Percentiles rank a stretch among this genome's conserved stretches.
Conservation (phyloP, 2,888 invertebrate genomes). For the Cephonodes hylas region DNA sequence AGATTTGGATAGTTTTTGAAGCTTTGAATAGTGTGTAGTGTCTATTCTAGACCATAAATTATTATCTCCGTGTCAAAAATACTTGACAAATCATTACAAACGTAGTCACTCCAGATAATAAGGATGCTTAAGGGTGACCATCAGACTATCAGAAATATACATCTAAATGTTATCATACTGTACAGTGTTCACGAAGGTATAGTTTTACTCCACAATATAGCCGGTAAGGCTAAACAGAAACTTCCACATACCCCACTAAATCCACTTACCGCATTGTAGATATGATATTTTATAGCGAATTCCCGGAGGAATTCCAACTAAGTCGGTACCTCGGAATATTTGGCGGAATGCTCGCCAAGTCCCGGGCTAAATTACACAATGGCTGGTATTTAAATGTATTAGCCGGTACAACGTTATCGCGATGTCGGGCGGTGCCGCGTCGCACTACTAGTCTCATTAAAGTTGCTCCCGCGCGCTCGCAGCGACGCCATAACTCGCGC, state of each 20-base stretch:
- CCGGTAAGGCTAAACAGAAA: not conserved
- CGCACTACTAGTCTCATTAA: slow-evolving; percentile 6
- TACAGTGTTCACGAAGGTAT: not conserved
- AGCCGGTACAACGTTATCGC: slow-evolving; percentile 23
- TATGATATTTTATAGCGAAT: slow-evolving; percentile 6
- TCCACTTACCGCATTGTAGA: not conserved
- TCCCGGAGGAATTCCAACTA: not conserved
- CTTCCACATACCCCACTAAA: not conserved
- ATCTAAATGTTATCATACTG: too few relatives aligned
- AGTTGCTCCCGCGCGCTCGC: not conserved
- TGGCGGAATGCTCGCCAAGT: slow-evolving; percentile 19
- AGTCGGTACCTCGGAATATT: slow-evolving; percentile 12
- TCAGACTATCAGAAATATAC: too few relatives aligned
- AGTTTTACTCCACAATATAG: not conserved
- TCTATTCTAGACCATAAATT: too few relatives aligned
- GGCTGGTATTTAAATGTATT: slow-evolving; percentile 28
- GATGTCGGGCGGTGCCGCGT: slow-evolving; percentile 12
- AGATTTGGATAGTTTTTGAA: too few relatives aligned
- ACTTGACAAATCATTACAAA: too few relatives aligned
- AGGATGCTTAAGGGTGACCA: too few relatives aligned
- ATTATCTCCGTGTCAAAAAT: too few relatives aligned
- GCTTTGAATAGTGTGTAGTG: not conserved
- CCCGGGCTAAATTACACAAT: slow-evolving; percentile 23
- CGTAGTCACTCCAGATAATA: too few relatives aligned
- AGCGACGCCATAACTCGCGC: slow-evolving; percentile 20